Evolutionary conservation across 1,140 invertebrate species (phyloP).

Genomic region (Drosophila gunungcola): DNA sequence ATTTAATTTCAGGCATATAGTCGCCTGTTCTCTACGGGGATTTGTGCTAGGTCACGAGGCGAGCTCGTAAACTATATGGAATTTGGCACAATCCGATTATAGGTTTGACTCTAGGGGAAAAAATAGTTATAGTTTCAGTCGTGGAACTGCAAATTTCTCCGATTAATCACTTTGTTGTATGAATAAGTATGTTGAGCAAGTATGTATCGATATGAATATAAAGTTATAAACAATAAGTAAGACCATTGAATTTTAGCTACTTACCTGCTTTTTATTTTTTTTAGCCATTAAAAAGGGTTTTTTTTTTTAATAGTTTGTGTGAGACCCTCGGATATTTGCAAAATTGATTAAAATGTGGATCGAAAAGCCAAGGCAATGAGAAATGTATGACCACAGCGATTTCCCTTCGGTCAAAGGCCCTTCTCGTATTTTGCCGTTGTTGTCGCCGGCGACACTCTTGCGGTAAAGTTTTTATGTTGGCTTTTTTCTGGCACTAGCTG

Average conservation of each 20-base stretch:
- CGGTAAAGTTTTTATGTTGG: constrained; percentile 62
- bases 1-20: constrained; percentile 43
- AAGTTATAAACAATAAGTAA: too few relatives aligned
- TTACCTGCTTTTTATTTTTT: not conserved
- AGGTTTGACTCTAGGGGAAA: too few relatives aligned
- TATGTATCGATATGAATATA: too few relatives aligned
- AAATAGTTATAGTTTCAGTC: too few relatives aligned
- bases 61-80: constrained; percentile 15
- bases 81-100: not conserved
- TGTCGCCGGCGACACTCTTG: constrained; percentile 56
- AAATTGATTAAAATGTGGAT: constrained; percentile 61
- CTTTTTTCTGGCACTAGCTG: constrained; percentile 25
- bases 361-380: constrained; percentile 39
- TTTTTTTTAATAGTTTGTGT: too few relatives aligned
- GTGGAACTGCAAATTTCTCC: accelerated
- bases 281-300: too few relatives aligned
- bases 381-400: constrained; percentile 60
- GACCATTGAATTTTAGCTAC: too few relatives aligned
- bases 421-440: constrained; percentile 42
- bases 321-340: constrained; percentile 32
- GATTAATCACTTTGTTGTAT: too few relatives aligned
- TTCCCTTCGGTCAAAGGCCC: constrained; percentile 29
- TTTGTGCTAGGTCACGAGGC: constrained; percentile 31
- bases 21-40: constrained; percentile 16
- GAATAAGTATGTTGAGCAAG: too few relatives aligned